Evolutionary conservation across 2,888 invertebrate species (phyloP), one percentile per base, ranked within the genome.

Genomic region (Metellina segmentata): DNA sequence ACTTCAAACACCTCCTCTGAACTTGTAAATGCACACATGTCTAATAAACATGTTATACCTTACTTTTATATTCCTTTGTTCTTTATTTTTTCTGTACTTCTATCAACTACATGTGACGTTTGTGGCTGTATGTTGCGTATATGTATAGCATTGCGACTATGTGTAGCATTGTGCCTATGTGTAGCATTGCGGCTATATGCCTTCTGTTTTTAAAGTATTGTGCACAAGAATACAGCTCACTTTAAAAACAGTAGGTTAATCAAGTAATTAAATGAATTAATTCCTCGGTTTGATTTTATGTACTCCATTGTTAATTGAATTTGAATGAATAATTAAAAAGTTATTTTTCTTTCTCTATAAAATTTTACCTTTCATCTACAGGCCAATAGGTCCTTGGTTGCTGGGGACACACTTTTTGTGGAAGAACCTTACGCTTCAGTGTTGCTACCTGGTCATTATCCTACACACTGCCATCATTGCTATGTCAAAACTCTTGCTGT

Each of bases 371-470:
- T 61, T 61, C 34, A 16, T 61, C 5, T 16, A 61, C 19, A 90
- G 90, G 96, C 97, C 0, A 96, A 95, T 13, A 95, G 95, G 91
- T 94, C 95, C 61, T 95, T 97, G 5, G 94, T 95, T 9, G 95
- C 96, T 79, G 97, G 97, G 0, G 97, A 97, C 93, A 95, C 97
- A 0, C 95, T 99, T 71, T 97, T 98, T 94, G 96, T 96, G 0
- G 98, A 98, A 95, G 96, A 96, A 94, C 97, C 98, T 0, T 97
- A 97, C 94, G 96, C 97, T 0, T 97, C 97, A 95, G 97, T 98
- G 2, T 96, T 93, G 94, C 97, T 94, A 13, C 95, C 96, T 11
- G 96, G 96, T 91, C 94, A 95, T 94, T 95, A 95, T 93, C 94
- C 95, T 52, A 95, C 95, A 93, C 95, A 96, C 94, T 98, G 98